These are phyloP conservation scores for Puntigrus tetrazona DNA, from an alignment of 2,113 vertebrate species.

Conservation along the genomic window DNA sequence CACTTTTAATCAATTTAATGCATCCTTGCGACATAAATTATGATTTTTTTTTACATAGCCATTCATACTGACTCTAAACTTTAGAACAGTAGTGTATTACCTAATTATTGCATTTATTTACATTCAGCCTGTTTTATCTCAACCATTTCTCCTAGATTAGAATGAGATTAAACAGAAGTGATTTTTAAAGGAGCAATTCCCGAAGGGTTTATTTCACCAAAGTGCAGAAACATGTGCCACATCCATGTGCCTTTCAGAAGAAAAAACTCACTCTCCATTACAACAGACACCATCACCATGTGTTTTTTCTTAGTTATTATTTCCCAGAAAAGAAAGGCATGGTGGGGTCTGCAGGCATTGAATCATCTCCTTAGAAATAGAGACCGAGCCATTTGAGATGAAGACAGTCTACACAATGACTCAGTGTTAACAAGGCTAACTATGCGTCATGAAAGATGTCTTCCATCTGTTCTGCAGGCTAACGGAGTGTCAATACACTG, in stretches of 20 bases:
- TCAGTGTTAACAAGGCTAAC: conserved; percentile 10
- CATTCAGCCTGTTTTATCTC: background rate
- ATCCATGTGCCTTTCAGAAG: background rate
- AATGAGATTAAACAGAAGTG: background rate
- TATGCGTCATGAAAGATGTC: conserved; percentile 40
- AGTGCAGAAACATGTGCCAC: background rate
- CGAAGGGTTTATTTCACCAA: background rate
- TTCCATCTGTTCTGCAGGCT: conserved; percentile 32
- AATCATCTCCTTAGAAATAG: conserved; percentile 57
- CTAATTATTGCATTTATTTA: background rate
- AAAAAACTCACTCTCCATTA: conserved; percentile 2
- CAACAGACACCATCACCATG: conserved; percentile 42
- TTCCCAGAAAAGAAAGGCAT: conserved; percentile 57
- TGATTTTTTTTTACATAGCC: background rate
- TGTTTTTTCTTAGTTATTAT: conserved; percentile 60
- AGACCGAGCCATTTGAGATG: conserved; percentile 52
- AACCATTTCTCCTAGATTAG: background rate
- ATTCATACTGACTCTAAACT: background rate
- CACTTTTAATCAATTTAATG: background rate
- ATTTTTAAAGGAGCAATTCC: background rate
- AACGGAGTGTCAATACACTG: background rate
- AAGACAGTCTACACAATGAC: conserved; percentile 29
- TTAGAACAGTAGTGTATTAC: background rate
- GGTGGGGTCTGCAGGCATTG: conserved; percentile 41
- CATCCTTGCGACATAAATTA: background rate